Conservation (phyloP, 2,113 vertebrate genomes). For the Zosterops borbonicus region DNA sequence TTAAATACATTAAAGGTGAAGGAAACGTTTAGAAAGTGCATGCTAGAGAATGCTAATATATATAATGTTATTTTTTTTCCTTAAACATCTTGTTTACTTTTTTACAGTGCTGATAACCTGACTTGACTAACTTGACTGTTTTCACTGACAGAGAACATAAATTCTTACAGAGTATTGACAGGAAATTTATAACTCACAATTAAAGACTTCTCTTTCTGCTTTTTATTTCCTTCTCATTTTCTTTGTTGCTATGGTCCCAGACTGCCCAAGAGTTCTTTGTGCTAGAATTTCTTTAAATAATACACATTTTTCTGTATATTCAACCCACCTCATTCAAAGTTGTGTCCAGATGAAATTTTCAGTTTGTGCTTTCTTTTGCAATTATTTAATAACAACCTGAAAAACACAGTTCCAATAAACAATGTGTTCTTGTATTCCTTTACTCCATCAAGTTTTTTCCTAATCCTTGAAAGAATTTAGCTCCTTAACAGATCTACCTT, state of each 20-base stretch:
- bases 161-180: background rate
- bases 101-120: background rate
- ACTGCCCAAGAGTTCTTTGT: background rate
- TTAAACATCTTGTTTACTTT: background rate
- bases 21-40: background rate
- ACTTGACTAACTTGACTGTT: background rate
- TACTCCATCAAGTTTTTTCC: background rate
- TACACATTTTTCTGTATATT: background rate
- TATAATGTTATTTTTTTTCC: background rate
- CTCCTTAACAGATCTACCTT: slow-evolving; percentile 27
- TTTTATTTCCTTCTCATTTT: background rate
- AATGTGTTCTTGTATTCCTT: slow-evolving; percentile 41
- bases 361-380: background rate
- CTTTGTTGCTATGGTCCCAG: background rate
- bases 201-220: background rate
- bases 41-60: background rate
- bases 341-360: background rate
- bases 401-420: background rate
- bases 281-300: background rate
- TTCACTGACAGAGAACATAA: background rate
- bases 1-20: background rate
- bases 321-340: background rate
- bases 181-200: background rate
- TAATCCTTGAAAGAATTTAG: slow-evolving; percentile 52
- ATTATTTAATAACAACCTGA: background rate